Percentiles rank a stretch among this genome's conserved stretches.
Evolutionary conservation across 2,888 invertebrate genomes (phyloP).

Genomic region (Brachypterus glaber): DNA sequence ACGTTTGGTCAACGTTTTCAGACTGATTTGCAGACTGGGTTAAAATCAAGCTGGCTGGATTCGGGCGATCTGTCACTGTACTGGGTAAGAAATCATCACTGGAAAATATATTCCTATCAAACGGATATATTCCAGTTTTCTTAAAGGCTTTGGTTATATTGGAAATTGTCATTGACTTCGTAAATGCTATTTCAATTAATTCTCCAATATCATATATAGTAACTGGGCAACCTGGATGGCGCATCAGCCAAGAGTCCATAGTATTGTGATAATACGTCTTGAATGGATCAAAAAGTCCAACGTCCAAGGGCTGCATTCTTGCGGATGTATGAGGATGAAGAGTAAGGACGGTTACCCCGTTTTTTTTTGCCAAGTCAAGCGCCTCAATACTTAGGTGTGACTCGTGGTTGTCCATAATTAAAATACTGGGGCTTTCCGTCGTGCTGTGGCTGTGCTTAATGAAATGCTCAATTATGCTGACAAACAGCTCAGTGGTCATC

Average conservation of each 20-base stretch:
- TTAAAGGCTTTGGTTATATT: slow-evolving; percentile 15
- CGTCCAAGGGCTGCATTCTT: slow-evolving; percentile 33
- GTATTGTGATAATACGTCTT: slow-evolving; percentile 26
- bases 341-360: slow-evolving; percentile 34
- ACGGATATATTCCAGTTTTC: slow-evolving; percentile 15
- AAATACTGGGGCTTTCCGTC: slow-evolving; percentile 24
- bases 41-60: background rate
- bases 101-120: slow-evolving; percentile 14
- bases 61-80: slow-evolving; percentile 13
- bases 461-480: slow-evolving; percentile 11
- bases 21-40: too few species aligned
- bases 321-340: slow-evolving; percentile 36
- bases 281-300: slow-evolving; percentile 25
- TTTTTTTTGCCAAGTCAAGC: slow-evolving; percentile 28
- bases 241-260: slow-evolving; percentile 30
- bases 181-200: slow-evolving; percentile 10
- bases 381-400: slow-evolving; percentile 22
- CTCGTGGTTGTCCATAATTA: slow-evolving; percentile 33
- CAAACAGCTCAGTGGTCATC: slow-evolving; percentile 28
- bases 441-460: slow-evolving; percentile 19
- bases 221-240: slow-evolving; percentile 32
- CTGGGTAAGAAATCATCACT: slow-evolving; percentile 14
- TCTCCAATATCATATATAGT: slow-evolving; percentile 33
- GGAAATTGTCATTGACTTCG: slow-evolving; percentile 13
- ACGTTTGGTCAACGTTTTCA: background rate